Evolutionary conservation across 2,888 invertebrate genomes (phyloP).

Genomic region (Thereva nobilitata): DNA sequence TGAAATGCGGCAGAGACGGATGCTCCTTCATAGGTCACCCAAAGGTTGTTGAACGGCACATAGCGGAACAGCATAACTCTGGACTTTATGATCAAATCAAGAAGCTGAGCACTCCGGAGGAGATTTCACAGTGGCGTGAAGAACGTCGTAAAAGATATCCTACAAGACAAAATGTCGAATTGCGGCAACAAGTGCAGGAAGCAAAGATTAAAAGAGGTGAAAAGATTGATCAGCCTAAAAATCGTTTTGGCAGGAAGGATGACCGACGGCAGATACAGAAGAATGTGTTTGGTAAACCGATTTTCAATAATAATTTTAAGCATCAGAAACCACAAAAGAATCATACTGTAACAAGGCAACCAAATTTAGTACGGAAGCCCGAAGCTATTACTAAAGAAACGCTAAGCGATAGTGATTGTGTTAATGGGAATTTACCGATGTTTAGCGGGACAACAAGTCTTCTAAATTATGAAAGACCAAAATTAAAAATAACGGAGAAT

Average conservation of each 20-base stretch:
- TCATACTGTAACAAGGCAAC: not conserved
- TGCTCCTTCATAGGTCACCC: constrained; percentile 80
- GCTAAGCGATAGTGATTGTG: not conserved
- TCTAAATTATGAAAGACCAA: constrained; percentile 23
- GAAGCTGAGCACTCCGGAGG: constrained; percentile 75
- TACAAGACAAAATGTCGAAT: constrained; percentile 69
- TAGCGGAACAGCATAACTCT: constrained; percentile 80
- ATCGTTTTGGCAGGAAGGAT: constrained; percentile 57
- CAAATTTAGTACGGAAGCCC: not conserved
- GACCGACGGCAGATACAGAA: constrained; percentile 50
- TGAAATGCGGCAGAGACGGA: constrained; percentile 77
- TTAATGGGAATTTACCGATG: constrained; percentile 22
- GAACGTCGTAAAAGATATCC: constrained; percentile 82
- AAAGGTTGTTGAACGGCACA: constrained; percentile 78
- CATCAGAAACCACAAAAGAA: not conserved
- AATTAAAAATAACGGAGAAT: constrained; percentile 4
- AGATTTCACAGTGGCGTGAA: constrained; percentile 80
- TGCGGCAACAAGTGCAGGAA: constrained; percentile 65
- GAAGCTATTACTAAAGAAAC: not conserved
- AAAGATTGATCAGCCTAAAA: constrained; percentile 62
- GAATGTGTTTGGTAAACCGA: no score
- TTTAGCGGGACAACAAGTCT: constrained; percentile 42
- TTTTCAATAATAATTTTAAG: no score
- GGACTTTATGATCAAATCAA: constrained; percentile 80
- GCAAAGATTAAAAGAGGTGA: constrained; percentile 78